A percentile compares a stretch with the other conserved stretches of the same genome.
phyloP scores from a whole-genome alignment of 2,888 invertebrate species.

The Nymphalis urticae region DNA sequence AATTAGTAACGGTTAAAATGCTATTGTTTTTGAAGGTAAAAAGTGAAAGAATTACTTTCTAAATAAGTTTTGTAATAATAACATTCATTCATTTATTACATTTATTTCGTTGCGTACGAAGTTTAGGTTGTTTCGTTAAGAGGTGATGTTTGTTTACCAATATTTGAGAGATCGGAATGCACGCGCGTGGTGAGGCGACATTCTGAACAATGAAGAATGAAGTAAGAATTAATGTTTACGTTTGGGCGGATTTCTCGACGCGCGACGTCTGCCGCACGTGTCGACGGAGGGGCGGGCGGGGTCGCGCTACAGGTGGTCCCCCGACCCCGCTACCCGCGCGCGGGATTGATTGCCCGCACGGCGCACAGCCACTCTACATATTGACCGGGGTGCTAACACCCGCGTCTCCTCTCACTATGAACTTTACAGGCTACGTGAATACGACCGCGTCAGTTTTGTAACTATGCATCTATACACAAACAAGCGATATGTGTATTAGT shows the following conservation, averaged over 20 bases:
- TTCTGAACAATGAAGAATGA: slow-evolving; percentile 79
- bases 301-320: slow-evolving; percentile 71
- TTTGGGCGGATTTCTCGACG: slow-evolving; percentile 79
- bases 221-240: slow-evolving; percentile 81
- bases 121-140: slow-evolving; percentile 42
- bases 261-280: slow-evolving; percentile 79
- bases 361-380: slow-evolving; percentile 79
- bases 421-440: slow-evolving; percentile 65
- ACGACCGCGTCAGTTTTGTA: slow-evolving; percentile 33
- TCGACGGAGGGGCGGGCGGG: slow-evolving; percentile 59
- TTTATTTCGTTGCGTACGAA: not conserved
- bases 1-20: too few relatives aligned
- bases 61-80: too few relatives aligned
- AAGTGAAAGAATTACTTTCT: too few relatives aligned
- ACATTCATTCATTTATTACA: not conserved
- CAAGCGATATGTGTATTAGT: not conserved
- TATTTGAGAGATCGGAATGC: slow-evolving; percentile 69
- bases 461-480: slow-evolving; percentile 25
- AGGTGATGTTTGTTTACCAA: slow-evolving; percentile 74
- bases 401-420: slow-evolving; percentile 70
- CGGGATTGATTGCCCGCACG: slow-evolving; percentile 78
- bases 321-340: slow-evolving; percentile 54
- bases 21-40: too few relatives aligned
- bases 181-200: slow-evolving; percentile 72
- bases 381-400: slow-evolving; percentile 76